phyloP scores from a whole-genome alignment of 2,797 vertebrate species.

The Alouatta caraya region DNA sequence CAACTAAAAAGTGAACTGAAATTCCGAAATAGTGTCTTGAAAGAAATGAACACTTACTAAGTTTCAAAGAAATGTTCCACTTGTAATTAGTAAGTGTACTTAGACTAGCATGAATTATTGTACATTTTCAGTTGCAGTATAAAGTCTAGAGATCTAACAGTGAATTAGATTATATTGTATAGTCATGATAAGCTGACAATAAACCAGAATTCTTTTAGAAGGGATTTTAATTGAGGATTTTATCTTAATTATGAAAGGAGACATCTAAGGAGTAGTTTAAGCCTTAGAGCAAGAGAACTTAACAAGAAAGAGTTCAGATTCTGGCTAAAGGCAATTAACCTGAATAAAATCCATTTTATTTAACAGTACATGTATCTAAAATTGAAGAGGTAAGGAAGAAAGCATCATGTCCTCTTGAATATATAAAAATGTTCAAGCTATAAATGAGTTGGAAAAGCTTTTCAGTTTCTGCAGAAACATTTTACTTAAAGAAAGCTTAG shows the following conservation, averaged over 20 bases:
- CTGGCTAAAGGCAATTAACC: constrained; percentile 30
- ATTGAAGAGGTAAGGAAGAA: not conserved
- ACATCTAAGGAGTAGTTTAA: constrained; percentile 40
- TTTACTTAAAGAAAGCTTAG: constrained; percentile 7
- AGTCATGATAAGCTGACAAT: not conserved
- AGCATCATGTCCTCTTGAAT: not conserved
- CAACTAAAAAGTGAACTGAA: not conserved
- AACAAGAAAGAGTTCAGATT: constrained; percentile 36
- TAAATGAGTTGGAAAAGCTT: constrained; percentile 48
- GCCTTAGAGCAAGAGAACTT: not conserved
- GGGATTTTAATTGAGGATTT: constrained; percentile 40
- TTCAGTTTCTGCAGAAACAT: constrained; percentile 29
- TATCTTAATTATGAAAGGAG: constrained; percentile 52
- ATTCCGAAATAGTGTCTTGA: not conserved
- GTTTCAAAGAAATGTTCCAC: not conserved
- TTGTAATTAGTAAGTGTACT: constrained; percentile 31
- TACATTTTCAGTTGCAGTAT: not conserved
- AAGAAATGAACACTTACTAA: not conserved
- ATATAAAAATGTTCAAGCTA: constrained; percentile 12
- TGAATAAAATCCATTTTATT: constrained; percentile 55
- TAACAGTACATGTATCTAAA: not conserved
- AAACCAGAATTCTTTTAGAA: not conserved
- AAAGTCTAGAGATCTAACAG: not conserved
- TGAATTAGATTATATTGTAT: constrained; percentile 1
- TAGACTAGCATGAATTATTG: not conserved